Evolutionary conservation across 2,888 invertebrate genomes (phyloP).

Genomic region (Serrognathus titanus): DNA sequence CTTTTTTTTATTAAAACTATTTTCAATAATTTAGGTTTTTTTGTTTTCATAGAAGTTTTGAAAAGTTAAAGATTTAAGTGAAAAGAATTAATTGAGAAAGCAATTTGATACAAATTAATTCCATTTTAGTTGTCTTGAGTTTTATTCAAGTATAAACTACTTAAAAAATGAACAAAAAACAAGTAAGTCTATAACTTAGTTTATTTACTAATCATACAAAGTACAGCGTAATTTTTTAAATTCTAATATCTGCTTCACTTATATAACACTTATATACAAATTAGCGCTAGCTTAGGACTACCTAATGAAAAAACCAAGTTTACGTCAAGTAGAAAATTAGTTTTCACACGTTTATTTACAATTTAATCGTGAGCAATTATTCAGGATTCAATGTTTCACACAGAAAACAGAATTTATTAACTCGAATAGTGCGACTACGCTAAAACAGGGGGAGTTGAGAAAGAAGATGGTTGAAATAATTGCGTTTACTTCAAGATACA

Average conservation of each 20-base stretch:
- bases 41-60: too few species aligned
- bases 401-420: neutral
- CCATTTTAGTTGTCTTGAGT: too few species aligned
- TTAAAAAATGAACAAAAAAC: too few species aligned
- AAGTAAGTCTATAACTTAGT: too few species aligned
- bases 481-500: constrained; percentile 7
- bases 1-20: too few species aligned
- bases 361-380: constrained; percentile 19
- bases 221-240: constrained; percentile 8
- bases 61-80: too few species aligned
- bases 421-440: neutral
- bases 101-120: too few species aligned
- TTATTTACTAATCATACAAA: constrained; percentile 15
- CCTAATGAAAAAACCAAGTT: constrained; percentile 8
- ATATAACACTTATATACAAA: constrained; percentile 15
- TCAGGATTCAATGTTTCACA: constrained; percentile 11
- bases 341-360: constrained; percentile 10
- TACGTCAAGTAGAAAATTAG: constrained; percentile 6
- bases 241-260: constrained; percentile 7
- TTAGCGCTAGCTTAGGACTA: constrained; percentile 4
- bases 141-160: too few species aligned
- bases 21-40: too few species aligned
- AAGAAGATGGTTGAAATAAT: neutral
- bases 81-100: too few species aligned
- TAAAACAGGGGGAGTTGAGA: neutral